A percentile compares a stretch with the other conserved stretches of the same genome.
These are phyloP conservation scores for Heliconius ismenius DNA, from an alignment of 2,888 invertebrate genomes.

Conservation along the genomic window DNA sequence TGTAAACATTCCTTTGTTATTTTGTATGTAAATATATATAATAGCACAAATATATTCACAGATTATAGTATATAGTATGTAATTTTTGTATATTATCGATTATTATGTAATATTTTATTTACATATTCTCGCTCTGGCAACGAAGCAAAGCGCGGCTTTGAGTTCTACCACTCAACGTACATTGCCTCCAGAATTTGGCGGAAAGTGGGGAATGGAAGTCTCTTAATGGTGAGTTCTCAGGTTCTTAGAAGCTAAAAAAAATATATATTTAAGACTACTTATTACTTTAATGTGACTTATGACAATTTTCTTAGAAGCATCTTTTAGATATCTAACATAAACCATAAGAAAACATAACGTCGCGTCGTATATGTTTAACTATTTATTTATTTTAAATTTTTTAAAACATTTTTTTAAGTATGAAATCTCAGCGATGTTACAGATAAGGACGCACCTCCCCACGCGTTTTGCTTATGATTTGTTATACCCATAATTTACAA, in stretches of 20 bases:
- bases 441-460: conserved; percentile 57
- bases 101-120: conserved; percentile 7
- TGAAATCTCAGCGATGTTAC: conserved; percentile 25
- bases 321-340: not conserved
- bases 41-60: not conserved
- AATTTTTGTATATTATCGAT: not conserved
- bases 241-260: too few species aligned
- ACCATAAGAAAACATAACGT: not conserved
- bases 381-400: not conserved
- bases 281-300: not conserved
- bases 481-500: conserved; percentile 41
- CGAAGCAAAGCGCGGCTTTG: too few species aligned
- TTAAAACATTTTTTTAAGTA: conserved; percentile 34
- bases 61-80: not conserved
- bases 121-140: too few species aligned
- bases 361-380: not conserved
- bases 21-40: conserved; percentile 2
- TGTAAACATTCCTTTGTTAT: conserved; percentile 31
- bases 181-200: too few species aligned
- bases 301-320: not conserved
- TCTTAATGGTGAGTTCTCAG: too few species aligned
- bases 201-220: too few species aligned
- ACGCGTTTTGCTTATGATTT: conserved; percentile 50
- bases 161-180: too few species aligned
- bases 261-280: not conserved